Conservation (phyloP, 2,113 vertebrate genomes). For the Amphiprion ocellaris region DNA sequence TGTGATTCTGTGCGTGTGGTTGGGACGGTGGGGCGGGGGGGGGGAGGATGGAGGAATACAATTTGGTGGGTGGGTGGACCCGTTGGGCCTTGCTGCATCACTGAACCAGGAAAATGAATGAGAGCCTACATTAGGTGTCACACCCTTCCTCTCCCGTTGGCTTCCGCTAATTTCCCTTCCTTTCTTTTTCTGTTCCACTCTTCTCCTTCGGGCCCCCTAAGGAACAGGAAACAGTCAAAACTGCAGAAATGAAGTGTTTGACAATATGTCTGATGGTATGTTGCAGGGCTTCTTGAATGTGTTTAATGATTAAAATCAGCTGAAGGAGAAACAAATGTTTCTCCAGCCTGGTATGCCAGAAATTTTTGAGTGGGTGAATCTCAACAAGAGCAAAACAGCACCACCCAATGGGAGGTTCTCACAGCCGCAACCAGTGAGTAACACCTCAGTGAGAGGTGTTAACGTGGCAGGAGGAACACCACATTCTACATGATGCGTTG, state of each 20-base stretch:
- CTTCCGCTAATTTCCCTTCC: slow-evolving; percentile 28
- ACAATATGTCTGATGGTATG: slow-evolving; percentile 11
- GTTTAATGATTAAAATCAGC: slow-evolving; percentile 34
- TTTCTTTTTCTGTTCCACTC: slow-evolving; percentile 11
- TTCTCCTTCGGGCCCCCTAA: slow-evolving; percentile 2
- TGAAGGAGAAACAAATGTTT: slow-evolving; percentile 24
- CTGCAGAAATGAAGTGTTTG: slow-evolving; percentile 17
- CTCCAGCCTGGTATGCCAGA: slow-evolving; percentile 38
- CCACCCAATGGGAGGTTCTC: slow-evolving; percentile 66
- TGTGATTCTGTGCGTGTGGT: slow-evolving; percentile 61
- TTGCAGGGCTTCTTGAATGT: slow-evolving; percentile 4
- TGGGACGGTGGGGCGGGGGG: slow-evolving; percentile 31
- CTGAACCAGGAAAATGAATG: slow-evolving; percentile 74
- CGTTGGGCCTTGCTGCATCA: slow-evolving; percentile 76
- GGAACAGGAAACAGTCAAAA: slow-evolving; percentile 30
- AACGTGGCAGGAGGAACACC: slow-evolving; percentile 37
- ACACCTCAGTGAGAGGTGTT: slow-evolving; percentile 14
- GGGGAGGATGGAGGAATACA: slow-evolving; percentile 64
- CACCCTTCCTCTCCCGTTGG: slow-evolving; percentile 50
- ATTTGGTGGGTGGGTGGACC: slow-evolving; percentile 74
- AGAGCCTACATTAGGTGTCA: slow-evolving; percentile 66
- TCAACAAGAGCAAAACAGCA: slow-evolving; percentile 62
- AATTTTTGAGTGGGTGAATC: slow-evolving; percentile 34
- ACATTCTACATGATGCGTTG: slow-evolving; percentile 18
- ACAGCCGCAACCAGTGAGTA: slow-evolving; percentile 41